A percentile compares a stretch with the other conserved stretches of the same genome.
Conservation (phyloP, 2,797 vertebrate genomes). For the Eospalax fontanierii region DNA sequence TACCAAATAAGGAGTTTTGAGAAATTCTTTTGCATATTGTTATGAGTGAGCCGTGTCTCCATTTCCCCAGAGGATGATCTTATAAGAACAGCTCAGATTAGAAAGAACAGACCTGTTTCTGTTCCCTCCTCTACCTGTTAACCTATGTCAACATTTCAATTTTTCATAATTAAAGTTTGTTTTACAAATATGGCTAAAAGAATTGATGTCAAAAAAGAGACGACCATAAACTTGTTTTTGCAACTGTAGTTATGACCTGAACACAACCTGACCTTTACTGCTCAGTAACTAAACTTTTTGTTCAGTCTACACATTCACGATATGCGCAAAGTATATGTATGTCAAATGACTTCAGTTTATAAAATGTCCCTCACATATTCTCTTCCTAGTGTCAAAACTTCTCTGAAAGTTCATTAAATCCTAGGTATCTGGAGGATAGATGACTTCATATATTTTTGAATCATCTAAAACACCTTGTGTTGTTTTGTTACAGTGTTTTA, state of each 20-base stretch:
- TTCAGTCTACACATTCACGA: background rate
- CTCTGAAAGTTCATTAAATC: constrained; percentile 20
- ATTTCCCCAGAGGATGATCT: background rate
- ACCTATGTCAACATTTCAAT: background rate
- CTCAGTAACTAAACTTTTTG: background rate
- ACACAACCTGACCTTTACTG: background rate
- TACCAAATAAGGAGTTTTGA: constrained; percentile 43
- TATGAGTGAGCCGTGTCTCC: background rate
- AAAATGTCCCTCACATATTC: background rate
- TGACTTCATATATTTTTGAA: background rate
- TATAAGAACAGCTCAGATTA: background rate
- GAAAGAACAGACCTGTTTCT: background rate
- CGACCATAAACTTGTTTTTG: background rate
- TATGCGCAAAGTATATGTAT: background rate
- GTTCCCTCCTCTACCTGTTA: background rate
- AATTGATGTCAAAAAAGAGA: background rate
- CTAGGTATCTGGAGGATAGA: background rate
- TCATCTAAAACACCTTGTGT: background rate
- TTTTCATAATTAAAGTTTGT: constrained; percentile 25
- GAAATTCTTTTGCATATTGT: background rate
- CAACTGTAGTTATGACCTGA: background rate
- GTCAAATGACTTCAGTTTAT: background rate
- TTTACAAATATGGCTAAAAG: background rate
- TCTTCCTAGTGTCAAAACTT: background rate
- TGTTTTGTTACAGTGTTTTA: background rate